These are phyloP conservation scores for Sthenelais limicola DNA, from an alignment of 2,888 invertebrate species.

Conservation along the genomic window DNA sequence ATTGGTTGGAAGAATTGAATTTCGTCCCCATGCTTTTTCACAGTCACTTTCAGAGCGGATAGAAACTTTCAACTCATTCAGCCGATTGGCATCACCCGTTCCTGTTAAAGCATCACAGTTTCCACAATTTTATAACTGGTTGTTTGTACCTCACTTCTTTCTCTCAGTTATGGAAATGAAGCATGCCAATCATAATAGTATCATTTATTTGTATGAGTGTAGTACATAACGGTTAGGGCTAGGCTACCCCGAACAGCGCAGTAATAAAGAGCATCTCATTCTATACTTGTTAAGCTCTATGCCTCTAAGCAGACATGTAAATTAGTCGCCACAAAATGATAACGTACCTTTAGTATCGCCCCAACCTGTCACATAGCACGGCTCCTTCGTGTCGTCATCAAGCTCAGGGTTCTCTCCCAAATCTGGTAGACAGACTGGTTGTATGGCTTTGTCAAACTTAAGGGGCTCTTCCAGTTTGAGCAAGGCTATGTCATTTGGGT, in stretches of 20 bases:
- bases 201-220: too few species aligned
- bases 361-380: conserved; percentile 23
- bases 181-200: not conserved
- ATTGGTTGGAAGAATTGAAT: not conserved
- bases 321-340: too few species aligned
- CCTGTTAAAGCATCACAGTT: too few species aligned
- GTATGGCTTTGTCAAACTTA: not conserved
- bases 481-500: conserved; percentile 24
- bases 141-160: too few species aligned
- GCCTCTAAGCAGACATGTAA: too few species aligned
- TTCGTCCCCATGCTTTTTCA: not conserved
- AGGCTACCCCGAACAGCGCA: too few species aligned
- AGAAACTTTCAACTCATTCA: not conserved
- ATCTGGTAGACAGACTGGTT: conserved; percentile 19
- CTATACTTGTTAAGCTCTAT: too few species aligned
- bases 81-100: not conserved
- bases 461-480: not conserved
- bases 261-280: too few species aligned
- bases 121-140: too few species aligned
- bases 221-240: too few species aligned
- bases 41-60: not conserved
- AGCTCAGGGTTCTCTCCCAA: not conserved
- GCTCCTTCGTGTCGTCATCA: not conserved
- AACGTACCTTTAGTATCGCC: conserved; percentile 24
- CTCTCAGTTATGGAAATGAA: not conserved